Evolutionary conservation across 1,140 invertebrate genomes (phyloP), one percentile per base, ranked within the genome.

Genomic region (Piezodorus guildinii): DNA sequence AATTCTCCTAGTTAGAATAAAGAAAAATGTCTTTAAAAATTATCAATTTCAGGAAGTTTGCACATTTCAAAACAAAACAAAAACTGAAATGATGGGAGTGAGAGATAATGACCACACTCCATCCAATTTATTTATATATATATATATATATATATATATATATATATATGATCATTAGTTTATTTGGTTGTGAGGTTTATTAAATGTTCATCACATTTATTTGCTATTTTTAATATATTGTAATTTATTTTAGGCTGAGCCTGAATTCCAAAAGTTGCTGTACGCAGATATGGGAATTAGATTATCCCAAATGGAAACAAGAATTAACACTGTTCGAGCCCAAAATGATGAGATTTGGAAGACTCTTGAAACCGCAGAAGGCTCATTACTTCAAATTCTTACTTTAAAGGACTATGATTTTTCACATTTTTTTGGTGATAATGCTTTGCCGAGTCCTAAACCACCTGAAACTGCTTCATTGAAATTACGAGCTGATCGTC

Each of bases 321-420:
- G 91, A 51, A 81, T 96, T 1, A 87, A 86, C 8, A 79, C 83
- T 25, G 81, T 96, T 30, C 81, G 87, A 64, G 86, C 88, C 15
- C 93, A 96, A 74, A 92, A 90, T 65, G 91, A 95, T 74, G 93
- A 96, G 79, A 87, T 91, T 65, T 96, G 93, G 90, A 96, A 96
- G 76, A 95, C 91, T 3, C 76, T 97, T 39, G 92, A 96, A 77
- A 93, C 91, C 1, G 92, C 93, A 15, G 94, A 97, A 76, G 86
- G 84, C 52, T 88, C 89, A 60, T 78, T 96, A 44, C 78, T 94
- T 65, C 85, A 90, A 62, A 90, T 91, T 85, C 81, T 92, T 34
- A 86, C 81, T 6, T 79, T 82, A 16, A 86, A 87, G 71, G 88
- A 91, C 75, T 88, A 87, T 71, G 87, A 91, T 70, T 85, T 84